A percentile compares a stretch with the other conserved stretches of the same genome.
Conservation (phyloP, 2,797 vertebrate species). For the Phalloptychus januarius region DNA sequence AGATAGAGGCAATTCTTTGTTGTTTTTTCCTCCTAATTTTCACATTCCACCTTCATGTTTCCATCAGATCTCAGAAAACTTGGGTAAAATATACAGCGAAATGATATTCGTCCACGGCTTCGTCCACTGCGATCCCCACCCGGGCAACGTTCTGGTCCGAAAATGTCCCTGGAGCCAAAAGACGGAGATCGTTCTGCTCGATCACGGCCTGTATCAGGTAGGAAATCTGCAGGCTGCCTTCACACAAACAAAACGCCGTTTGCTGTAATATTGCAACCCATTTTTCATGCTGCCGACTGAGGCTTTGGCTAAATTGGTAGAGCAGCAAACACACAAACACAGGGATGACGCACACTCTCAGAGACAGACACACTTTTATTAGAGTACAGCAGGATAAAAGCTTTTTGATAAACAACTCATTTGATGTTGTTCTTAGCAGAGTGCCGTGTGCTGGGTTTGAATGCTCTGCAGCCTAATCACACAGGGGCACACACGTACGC, state of each 20-base stretch:
- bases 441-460: conserved; percentile 53
- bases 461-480: conserved; percentile 53
- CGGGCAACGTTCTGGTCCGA: conserved; percentile 92
- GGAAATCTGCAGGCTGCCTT: conserved; percentile 42
- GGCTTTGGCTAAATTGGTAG: conserved; percentile 48
- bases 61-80: conserved; percentile 88
- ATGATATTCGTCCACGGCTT: conserved; percentile 98
- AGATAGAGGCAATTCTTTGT: background rate
- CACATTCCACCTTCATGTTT: background rate
- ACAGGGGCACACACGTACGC: conserved; percentile 19
- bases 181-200: conserved; percentile 89
- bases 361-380: conserved; percentile 43
- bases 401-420: conserved; percentile 80
- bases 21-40: background rate
- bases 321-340: conserved; percentile 38
- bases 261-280: conserved; percentile 70
- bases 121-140: conserved; percentile 97
- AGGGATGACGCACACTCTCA: conserved; percentile 31
- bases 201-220: conserved; percentile 97
- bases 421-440: conserved; percentile 66
- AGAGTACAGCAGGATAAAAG: conserved; percentile 71
- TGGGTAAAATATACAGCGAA: conserved; percentile 95
- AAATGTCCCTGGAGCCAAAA: conserved; percentile 82
- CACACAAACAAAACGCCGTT: conserved; percentile 49
- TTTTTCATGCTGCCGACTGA: conserved; percentile 69